phyloP scores from a whole-genome alignment of 2,113 vertebrate genomes.

The Thunnus thynnus region DNA sequence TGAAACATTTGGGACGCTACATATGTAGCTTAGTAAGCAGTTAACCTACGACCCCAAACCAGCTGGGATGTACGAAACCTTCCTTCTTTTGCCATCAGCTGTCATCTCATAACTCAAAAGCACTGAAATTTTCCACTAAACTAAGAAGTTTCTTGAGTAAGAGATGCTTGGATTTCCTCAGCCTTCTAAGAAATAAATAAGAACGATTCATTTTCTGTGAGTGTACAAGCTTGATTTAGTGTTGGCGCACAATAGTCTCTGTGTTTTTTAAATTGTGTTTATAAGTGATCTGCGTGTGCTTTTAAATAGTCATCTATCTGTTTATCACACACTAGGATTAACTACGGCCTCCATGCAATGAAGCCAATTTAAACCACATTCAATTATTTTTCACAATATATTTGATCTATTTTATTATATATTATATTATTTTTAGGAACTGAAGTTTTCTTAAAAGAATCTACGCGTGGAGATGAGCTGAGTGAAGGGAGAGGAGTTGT shows the following conservation, averaged over 20 bases:
- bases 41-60: not conserved
- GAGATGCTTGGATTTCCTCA: too few relatives aligned
- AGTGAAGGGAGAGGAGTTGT: not conserved
- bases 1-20: not conserved
- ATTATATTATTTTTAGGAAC: too few relatives aligned
- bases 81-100: not conserved
- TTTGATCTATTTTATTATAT: too few relatives aligned
- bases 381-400: not conserved
- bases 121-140: not conserved
- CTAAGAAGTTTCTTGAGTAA: too few relatives aligned
- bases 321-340: not conserved
- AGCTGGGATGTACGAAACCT: not conserved
- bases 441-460: not conserved
- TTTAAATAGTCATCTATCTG: not conserved
- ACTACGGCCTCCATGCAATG: not conserved
- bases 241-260: not conserved
- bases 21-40: not conserved
- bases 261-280: not conserved
- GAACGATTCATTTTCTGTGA: too few relatives aligned
- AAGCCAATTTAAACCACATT: not conserved
- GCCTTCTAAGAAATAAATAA: too few relatives aligned
- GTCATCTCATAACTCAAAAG: not conserved
- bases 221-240: too few relatives aligned
- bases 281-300: not conserved
- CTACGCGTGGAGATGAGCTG: not conserved